phyloP scores from a whole-genome alignment of 2,888 invertebrate species.

The Amitus sp. region DNA sequence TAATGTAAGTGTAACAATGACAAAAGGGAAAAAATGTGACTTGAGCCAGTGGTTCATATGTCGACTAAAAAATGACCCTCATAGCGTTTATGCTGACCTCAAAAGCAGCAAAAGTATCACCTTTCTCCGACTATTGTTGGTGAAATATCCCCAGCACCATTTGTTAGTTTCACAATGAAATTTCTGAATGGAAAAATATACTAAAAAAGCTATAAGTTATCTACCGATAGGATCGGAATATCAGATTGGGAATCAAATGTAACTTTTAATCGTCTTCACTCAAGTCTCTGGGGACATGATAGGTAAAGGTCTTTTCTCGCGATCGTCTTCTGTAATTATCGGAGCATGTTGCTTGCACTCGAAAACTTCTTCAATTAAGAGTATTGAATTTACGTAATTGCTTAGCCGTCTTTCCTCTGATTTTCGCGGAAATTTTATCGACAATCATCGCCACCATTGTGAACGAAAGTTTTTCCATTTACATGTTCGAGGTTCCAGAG shows the following conservation, averaged over 20 bases:
- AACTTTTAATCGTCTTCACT: slow-evolving; percentile 19
- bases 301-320: slow-evolving; percentile 14
- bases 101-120: slow-evolving; percentile 10
- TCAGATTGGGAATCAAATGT: slow-evolving; percentile 10
- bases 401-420: not conserved
- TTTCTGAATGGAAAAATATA: slow-evolving; percentile 21
- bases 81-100: slow-evolving; percentile 14
- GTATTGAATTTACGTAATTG: not conserved
- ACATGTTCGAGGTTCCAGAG: slow-evolving; percentile 9
- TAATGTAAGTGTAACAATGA: slow-evolving; percentile 3
- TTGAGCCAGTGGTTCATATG: slow-evolving; percentile 2
- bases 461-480: not conserved
- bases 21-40: not conserved
- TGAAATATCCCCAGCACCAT: slow-evolving; percentile 19
- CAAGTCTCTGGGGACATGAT: slow-evolving; percentile 1
- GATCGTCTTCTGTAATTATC: not conserved
- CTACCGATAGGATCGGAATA: slow-evolving; percentile 29
- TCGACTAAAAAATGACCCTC: slow-evolving; percentile 12
- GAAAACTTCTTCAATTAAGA: not conserved
- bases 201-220: slow-evolving; percentile 31
- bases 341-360: not conserved
- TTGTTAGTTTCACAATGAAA: slow-evolving; percentile 25
- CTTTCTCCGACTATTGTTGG: slow-evolving; percentile 23
- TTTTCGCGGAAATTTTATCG: too few relatives aligned
- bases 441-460: too few relatives aligned